Base-by-base conservation (phyloP, 2,797 vertebrate species). In the Channallabes apus region DNA sequence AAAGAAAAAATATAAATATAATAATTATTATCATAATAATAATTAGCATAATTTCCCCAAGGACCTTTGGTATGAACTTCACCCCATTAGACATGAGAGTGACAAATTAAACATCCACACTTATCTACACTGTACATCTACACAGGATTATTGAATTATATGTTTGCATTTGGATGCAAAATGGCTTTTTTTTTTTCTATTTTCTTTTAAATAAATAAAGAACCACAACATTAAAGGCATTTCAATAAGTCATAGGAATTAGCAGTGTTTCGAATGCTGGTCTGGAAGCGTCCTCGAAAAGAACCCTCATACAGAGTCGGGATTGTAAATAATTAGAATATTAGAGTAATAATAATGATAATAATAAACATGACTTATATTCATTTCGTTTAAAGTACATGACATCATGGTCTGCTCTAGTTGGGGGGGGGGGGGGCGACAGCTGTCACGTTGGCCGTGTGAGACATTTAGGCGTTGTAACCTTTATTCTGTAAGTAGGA, bases 401-500 rank as follows among this genome's bases (percentile, higher is more conserved):
- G 82, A 87, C 80, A 82, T 84, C 78, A 46, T 71, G 14, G 18
- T 68, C 54, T 61, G 78, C 58, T 84, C 71, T 17, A 17, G 71
- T 8, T 64, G 82, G 67, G 61, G 1, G 62, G 4, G 64, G 29
- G 17, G 65, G 17, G 35, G 2, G 29, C 65, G 7, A 29, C 29
- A 12, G 73, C 65, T 62, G 62, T 59, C 76, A 58, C 62, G 59
- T 76, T 51, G 35, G 58, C 32, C 1, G 51, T 32, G 54, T 22
- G 65, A 84, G 75, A 38, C 29, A 85, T 78, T 97, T 94, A 99
- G 90, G 97, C 97, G 91, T 98, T 96, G 11, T 96, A 97, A 7
- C 96, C 94, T 90, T 97, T 99, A 93, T 96, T 97, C 90, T 99
- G 97, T 91, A 99, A 93, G 91, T 97, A 99, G 93, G 95, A 97